A percentile compares a stretch with the other conserved stretches of the same genome.
phyloP scores from a whole-genome alignment of 2,113 vertebrate species.

The Peromyscus maniculatus region DNA sequence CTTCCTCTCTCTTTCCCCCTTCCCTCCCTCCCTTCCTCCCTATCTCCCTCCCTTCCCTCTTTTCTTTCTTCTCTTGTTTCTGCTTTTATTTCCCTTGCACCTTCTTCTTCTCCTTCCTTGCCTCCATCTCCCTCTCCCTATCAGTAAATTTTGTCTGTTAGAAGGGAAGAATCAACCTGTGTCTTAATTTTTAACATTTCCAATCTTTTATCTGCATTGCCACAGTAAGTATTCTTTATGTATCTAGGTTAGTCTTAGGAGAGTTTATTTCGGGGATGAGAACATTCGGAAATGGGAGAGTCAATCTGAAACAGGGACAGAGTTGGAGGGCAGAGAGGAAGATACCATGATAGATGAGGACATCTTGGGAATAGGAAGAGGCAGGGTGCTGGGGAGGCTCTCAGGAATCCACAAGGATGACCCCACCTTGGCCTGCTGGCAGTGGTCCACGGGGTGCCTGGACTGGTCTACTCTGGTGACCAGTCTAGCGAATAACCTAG shows the following conservation, averaged over 20 bases:
- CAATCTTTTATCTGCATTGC: neutral
- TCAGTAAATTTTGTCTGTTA: neutral
- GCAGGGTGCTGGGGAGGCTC: too few species aligned
- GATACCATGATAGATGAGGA: too few species aligned
- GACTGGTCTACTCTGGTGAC: too few species aligned
- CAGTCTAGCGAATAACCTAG: too few species aligned
- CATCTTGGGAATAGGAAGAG: too few species aligned
- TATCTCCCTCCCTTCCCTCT: neutral
- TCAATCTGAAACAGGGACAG: too few species aligned
- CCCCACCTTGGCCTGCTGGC: too few species aligned
- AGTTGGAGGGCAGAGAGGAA: too few species aligned
- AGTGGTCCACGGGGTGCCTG: too few species aligned
- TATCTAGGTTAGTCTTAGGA: neutral
- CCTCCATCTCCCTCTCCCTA: neutral
- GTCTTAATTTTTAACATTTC: conserved; percentile 19
- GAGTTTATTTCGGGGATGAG: neutral
- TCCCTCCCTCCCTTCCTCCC: neutral
- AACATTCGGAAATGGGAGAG: too few species aligned
- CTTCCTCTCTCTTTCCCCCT: neutral
- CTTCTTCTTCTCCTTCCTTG: neutral
- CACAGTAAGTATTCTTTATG: neutral
- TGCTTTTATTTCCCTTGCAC: neutral
- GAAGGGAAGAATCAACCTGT: neutral
- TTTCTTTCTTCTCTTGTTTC: neutral
- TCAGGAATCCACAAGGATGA: too few species aligned